Percentiles rank a stretch among this genome's conserved stretches.
Conservation (phyloP, 2,113 vertebrate species). For the Tricholaema leucomelas region DNA sequence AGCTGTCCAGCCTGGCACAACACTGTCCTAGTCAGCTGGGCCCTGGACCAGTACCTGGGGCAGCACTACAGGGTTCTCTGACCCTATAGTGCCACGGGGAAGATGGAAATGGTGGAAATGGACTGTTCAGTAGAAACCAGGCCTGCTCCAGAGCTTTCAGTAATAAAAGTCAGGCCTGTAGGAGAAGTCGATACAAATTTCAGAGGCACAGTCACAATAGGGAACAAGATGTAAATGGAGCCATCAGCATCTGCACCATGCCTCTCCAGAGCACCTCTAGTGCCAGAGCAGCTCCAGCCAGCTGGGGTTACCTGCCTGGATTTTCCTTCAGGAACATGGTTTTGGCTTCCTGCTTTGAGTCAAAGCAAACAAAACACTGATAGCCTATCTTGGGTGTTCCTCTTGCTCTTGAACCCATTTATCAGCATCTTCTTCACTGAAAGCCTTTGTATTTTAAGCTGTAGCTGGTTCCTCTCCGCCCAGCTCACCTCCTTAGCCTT, state of each 20-base stretch:
- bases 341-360: constrained; percentile 43
- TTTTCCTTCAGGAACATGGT: background rate
- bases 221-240: background rate
- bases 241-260: background rate
- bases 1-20: background rate
- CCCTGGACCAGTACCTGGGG: background rate
- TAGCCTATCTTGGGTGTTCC: constrained; percentile 55
- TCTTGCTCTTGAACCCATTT: background rate
- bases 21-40: background rate
- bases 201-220: background rate
- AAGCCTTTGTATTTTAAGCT: constrained; percentile 5
- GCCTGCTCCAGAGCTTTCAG: background rate
- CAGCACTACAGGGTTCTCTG: background rate
- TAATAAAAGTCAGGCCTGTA: background rate
- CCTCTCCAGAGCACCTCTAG: background rate
- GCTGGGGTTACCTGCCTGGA: background rate
- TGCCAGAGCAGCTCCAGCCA: background rate
- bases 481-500: background rate
- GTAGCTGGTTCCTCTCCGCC: background rate
- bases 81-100: background rate
- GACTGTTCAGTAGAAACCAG: background rate
- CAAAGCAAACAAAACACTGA: background rate
- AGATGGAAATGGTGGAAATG: background rate
- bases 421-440: background rate
- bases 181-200: background rate